These are phyloP conservation scores for Paradoxurus hermaphroditus DNA, from an alignment of 2,113 vertebrate species.

Conservation along the genomic window DNA sequence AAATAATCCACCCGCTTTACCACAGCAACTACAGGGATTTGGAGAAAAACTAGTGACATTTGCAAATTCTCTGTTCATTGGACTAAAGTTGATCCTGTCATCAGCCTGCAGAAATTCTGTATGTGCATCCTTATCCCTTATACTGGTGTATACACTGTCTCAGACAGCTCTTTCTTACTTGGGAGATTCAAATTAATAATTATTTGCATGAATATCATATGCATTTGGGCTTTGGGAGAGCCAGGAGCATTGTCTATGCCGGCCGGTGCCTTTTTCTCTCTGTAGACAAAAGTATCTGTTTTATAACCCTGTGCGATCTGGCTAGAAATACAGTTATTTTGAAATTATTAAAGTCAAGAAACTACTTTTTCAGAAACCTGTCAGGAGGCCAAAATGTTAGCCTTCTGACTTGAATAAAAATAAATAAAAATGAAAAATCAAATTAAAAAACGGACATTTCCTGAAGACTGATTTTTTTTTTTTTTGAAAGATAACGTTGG, in stretches of 20 bases:
- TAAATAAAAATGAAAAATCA: neutral
- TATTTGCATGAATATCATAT: neutral
- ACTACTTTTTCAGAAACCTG: neutral
- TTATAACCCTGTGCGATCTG: neutral
- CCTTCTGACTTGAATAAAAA: neutral
- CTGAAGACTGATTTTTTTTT: neutral
- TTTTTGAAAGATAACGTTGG: neutral
- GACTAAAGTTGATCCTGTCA: neutral
- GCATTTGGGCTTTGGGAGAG: neutral
- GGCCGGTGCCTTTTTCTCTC: neutral
- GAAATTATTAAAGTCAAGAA: neutral
- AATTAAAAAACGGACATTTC: neutral
- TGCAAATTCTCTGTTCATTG: neutral
- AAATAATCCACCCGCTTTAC: neutral
- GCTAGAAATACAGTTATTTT: neutral
- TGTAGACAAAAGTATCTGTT: neutral
- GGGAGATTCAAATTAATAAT: neutral
- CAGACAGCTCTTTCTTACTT: neutral
- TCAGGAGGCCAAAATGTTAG: neutral
- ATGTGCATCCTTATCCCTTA: neutral
- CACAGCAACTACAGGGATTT: neutral
- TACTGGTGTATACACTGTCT: neutral
- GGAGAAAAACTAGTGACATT: neutral
- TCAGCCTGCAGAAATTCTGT: neutral
- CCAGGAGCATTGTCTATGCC: fast-evolving